Evolutionary conservation across 2,113 vertebrate species (phyloP).

Genomic region (Lophochroa leadbeateri): DNA sequence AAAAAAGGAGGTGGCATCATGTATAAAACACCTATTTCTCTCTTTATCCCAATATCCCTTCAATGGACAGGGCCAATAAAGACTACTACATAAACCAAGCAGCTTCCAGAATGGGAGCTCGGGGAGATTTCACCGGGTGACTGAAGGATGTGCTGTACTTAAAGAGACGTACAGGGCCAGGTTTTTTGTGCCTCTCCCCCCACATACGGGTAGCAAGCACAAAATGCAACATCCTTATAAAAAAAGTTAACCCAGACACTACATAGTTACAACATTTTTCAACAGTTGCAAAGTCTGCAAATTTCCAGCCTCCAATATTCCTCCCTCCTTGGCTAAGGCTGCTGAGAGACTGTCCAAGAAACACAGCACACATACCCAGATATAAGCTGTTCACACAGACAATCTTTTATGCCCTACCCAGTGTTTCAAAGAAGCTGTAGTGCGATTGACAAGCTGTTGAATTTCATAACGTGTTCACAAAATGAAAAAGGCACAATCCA

Average conservation of each 20-base stretch:
- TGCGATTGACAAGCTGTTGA: conserved; percentile 51
- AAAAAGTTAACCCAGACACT: background rate
- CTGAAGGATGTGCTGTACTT: fast-evolving
- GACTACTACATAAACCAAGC: background rate
- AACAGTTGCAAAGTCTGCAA: background rate
- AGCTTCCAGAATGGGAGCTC: background rate
- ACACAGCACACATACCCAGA: background rate
- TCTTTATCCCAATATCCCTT: background rate
- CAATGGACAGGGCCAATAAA: background rate
- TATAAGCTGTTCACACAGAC: conserved; percentile 18
- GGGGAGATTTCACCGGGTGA: background rate
- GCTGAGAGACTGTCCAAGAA: conserved; percentile 33
- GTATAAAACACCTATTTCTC: background rate
- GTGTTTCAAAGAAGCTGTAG: conserved; percentile 26
- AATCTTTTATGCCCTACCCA: background rate
- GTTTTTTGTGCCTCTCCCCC: no score
- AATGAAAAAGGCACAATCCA: conserved; percentile 7
- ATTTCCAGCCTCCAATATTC: background rate
- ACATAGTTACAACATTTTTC: background rate
- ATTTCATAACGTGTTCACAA: conserved; percentile 17
- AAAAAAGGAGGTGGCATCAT: background rate
- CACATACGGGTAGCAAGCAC: background rate
- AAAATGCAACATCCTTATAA: background rate
- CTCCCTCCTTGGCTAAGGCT: background rate
- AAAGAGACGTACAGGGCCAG: background rate